These are phyloP conservation scores for Pseudomyrmex cubaensis DNA, from an alignment of 1,140 invertebrate genomes.

Conservation along the genomic window DNA sequence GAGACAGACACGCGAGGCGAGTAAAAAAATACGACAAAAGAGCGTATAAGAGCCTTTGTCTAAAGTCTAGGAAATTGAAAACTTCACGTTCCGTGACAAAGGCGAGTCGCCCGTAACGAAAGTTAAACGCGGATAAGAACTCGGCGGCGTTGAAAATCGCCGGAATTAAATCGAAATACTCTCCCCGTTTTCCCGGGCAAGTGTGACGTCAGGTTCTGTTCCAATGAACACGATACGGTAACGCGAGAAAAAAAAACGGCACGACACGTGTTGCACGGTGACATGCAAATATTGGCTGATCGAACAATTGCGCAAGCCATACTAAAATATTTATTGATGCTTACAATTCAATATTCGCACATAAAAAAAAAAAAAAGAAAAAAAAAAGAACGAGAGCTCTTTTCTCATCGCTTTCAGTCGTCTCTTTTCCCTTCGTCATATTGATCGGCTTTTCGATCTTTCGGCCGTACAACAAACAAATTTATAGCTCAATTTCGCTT, in stretches of 20 bases:
- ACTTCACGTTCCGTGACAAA: conserved; percentile 45
- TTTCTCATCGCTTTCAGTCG: conserved; percentile 4
- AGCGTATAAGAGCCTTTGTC: conserved; percentile 5
- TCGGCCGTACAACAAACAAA: conserved; percentile 15
- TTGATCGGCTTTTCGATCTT: conserved; percentile 47
- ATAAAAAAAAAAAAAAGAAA: not conserved
- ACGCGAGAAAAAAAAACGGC: conserved; percentile 44
- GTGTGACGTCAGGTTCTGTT: conserved; percentile 45
- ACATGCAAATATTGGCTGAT: conserved; percentile 61
- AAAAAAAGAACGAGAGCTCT: conserved; percentile 24
- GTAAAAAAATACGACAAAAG: conserved; percentile 1
- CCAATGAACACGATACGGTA: conserved; percentile 43
- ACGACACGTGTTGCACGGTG: conserved; percentile 54
- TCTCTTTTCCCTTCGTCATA: not conserved
- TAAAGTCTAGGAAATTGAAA: conserved; percentile 48
- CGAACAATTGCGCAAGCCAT: conserved; percentile 60
- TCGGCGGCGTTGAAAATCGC: conserved; percentile 26
- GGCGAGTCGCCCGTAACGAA: conserved; percentile 45
- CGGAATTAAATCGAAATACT: conserved; percentile 57
- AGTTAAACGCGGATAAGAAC: conserved; percentile 53
- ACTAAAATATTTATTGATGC: conserved; percentile 63
- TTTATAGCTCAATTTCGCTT: conserved; percentile 32
- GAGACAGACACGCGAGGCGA: not conserved
- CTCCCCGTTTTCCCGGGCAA: not conserved
- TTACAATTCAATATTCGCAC: no score